Evolutionary conservation across 2,888 invertebrate species (phyloP).

Genomic region (Tribolium freemani): DNA sequence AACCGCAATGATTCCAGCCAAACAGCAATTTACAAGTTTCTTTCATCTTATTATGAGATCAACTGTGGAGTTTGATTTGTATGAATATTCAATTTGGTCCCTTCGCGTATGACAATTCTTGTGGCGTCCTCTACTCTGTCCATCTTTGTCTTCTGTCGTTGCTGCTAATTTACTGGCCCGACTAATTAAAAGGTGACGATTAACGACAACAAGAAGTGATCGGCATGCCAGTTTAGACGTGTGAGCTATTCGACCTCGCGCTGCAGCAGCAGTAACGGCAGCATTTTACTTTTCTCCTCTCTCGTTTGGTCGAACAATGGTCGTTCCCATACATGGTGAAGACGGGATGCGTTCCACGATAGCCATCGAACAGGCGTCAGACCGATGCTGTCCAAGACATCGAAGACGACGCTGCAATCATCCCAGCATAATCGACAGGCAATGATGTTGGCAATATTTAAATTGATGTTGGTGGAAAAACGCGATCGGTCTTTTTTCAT

Average conservation of each 20-base stretch:
- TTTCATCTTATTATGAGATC: background rate
- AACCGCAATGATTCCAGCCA: background rate
- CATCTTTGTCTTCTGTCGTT: conserved; percentile 42
- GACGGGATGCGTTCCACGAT: conserved; percentile 41
- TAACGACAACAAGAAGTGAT: conserved; percentile 68
- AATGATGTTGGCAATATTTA: conserved; percentile 41
- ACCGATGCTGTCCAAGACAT: conserved; percentile 32
- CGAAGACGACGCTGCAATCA: conserved; percentile 36
- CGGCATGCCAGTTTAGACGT: conserved; percentile 65
- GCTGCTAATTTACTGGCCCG: conserved; percentile 61
- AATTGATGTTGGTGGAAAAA: conserved; percentile 36
- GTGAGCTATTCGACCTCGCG: conserved; percentile 64
- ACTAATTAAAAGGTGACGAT: conserved; percentile 70
- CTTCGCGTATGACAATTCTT: background rate
- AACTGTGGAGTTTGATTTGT: background rate
- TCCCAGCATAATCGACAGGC: conserved; percentile 26
- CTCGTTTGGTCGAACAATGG: conserved; percentile 39
- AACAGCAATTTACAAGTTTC: conserved; percentile 11
- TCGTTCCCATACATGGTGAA: conserved; percentile 39
- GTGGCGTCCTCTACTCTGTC: background rate
- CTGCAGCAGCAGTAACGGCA: conserved; percentile 27
- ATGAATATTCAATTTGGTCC: background rate
- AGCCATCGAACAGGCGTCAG: conserved; percentile 36
- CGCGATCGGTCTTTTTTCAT: conserved; percentile 9
- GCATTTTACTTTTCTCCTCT: conserved; percentile 31